phyloP scores from a whole-genome alignment of 2,113 vertebrate species.

The Erpornis zantholeuca region DNA sequence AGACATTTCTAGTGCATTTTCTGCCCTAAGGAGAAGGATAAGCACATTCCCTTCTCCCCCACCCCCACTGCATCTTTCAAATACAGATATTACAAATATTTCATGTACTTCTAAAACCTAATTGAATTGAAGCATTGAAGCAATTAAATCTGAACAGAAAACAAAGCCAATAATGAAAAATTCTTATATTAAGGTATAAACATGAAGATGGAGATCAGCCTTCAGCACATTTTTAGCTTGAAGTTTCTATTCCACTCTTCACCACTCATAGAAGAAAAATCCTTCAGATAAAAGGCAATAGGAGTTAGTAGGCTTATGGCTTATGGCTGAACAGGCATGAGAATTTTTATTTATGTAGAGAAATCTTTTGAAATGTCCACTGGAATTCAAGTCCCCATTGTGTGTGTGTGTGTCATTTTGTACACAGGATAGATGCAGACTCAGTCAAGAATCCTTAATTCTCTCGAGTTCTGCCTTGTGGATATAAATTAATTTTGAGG shows the following conservation, averaged over 20 bases:
- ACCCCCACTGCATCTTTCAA: neutral
- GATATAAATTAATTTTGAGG: neutral
- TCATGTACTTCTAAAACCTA: neutral
- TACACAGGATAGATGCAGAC: neutral
- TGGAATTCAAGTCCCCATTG: neutral
- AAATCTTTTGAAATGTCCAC: neutral
- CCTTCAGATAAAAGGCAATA: neutral
- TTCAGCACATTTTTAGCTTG: neutral
- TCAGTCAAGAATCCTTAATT: neutral
- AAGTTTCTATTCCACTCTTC: neutral
- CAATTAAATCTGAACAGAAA: neutral
- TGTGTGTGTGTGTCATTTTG: neutral
- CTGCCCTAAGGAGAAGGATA: neutral
- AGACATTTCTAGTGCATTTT: neutral
- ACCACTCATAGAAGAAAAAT: neutral
- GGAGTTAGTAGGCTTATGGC: neutral
- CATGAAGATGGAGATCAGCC: neutral
- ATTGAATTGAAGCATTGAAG: neutral
- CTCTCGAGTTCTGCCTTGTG: neutral
- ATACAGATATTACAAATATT: neutral
- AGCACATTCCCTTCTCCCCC: neutral
- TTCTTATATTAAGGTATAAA: neutral
- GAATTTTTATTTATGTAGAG: neutral
- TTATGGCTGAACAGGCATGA: accelerated
- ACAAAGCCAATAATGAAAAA: accelerated